phyloP scores from a whole-genome alignment of 2,113 vertebrate genomes.

The Euleptes europaea region DNA sequence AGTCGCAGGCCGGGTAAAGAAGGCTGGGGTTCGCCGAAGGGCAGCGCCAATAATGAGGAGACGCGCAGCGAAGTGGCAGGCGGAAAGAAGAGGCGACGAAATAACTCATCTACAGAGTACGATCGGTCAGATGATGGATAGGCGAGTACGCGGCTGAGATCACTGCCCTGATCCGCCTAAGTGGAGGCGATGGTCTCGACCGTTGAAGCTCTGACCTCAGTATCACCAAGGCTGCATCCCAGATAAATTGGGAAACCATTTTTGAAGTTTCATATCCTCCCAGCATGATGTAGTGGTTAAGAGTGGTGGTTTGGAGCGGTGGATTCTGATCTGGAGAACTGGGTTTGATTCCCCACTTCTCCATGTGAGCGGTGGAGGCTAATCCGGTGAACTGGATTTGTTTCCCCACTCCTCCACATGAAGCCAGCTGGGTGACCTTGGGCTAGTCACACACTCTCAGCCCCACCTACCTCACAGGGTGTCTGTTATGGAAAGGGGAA shows the following conservation, averaged over 20 bases:
- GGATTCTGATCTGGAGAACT: no score
- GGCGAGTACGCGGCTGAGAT: background rate
- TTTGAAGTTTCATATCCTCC: background rate
- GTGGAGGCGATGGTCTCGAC: background rate
- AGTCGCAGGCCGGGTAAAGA: background rate
- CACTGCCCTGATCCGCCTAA: background rate
- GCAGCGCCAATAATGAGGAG: background rate
- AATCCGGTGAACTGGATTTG: no score
- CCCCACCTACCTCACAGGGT: no score
- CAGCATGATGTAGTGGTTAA: no score
- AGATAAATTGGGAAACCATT: background rate
- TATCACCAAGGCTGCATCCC: background rate
- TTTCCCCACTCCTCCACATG: no score
- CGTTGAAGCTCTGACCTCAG: background rate
- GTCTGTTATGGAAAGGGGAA: no score
- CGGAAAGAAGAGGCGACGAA: accelerated
- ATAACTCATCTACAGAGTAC: background rate
- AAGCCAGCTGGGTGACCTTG: no score
- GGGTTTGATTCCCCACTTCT: no score
- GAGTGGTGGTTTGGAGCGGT: no score
- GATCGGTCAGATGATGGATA: background rate
- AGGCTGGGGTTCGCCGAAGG: background rate
- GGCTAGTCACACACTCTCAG: no score
- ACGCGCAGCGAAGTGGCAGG: background rate
- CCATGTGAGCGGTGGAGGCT: no score